phyloP scores from a whole-genome alignment of 2,113 vertebrate species.

The rat (Rattus norvegicus) region DNA sequence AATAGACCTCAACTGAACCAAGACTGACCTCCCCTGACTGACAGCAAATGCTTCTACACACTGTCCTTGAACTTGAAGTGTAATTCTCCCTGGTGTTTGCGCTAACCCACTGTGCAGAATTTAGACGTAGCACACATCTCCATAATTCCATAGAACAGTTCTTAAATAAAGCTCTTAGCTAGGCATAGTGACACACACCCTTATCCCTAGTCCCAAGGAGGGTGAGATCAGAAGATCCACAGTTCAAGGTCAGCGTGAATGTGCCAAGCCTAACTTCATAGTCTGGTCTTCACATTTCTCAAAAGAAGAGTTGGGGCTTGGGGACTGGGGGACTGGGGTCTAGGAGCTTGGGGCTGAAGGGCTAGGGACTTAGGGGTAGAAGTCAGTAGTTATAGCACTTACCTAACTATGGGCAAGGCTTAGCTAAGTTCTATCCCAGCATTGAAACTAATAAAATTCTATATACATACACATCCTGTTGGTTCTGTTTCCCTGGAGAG shows the following conservation, averaged over 20 bases:
- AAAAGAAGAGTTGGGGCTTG: not conserved
- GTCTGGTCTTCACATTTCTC: not conserved
- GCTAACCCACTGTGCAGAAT: not conserved
- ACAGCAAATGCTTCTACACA: not conserved
- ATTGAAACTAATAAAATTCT: not conserved
- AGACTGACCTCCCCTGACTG: not conserved
- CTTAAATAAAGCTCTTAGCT: not conserved
- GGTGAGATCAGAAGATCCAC: not conserved
- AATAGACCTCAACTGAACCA: not conserved
- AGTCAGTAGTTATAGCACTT: not conserved
- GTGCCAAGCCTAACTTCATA: not conserved
- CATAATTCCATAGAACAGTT: not conserved
- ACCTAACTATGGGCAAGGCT: not conserved
- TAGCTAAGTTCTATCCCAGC: not conserved
- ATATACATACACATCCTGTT: not conserved
- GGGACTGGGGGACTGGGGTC: not conserved
- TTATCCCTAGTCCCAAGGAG: not conserved
- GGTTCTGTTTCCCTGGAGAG: constrained; percentile 34
- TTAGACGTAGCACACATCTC: not conserved
- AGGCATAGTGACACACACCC: no score
- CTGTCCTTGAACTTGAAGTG: not conserved
- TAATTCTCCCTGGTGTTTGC: not conserved
- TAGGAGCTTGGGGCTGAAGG: not conserved
- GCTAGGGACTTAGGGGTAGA: no score
- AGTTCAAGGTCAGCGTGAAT: not conserved